Percentiles rank a stretch among this genome's conserved stretches.
These are phyloP conservation scores for Erpornis zantholeuca DNA, from an alignment of 2,113 vertebrate genomes.

Conservation along the genomic window DNA sequence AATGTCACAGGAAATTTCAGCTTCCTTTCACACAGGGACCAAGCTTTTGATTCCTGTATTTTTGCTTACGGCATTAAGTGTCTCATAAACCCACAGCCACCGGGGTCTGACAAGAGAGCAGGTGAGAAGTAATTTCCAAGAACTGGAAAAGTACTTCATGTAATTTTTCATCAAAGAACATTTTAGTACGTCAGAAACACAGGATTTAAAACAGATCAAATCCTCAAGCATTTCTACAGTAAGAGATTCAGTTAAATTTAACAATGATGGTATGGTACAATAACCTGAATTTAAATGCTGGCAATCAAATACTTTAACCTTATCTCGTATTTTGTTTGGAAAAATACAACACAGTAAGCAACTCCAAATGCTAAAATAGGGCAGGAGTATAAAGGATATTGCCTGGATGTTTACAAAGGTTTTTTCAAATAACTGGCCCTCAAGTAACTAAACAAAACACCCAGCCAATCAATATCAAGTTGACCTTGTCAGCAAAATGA, in stretches of 20 bases:
- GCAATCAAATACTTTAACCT: background rate
- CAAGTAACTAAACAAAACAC: conserved; percentile 38
- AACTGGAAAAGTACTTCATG: background rate
- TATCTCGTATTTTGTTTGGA: background rate
- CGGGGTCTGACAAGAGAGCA: background rate
- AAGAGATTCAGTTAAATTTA: background rate
- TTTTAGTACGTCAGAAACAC: background rate
- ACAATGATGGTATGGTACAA: background rate
- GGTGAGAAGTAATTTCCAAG: background rate
- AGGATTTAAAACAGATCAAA: background rate
- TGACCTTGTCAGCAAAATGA: conserved; percentile 80
- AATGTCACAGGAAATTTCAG: rapidly evolving
- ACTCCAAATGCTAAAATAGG: background rate
- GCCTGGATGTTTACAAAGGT: background rate
- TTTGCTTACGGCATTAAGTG: background rate
- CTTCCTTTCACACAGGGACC: background rate
- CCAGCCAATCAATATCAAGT: conserved; percentile 75
- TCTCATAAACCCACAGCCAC: background rate
- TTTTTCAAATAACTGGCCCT: conserved; percentile 17
- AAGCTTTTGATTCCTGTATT: background rate
- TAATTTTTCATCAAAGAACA: background rate
- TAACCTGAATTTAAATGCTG: background rate
- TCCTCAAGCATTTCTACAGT: background rate
- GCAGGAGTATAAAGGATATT: background rate
- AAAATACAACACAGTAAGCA: background rate